A percentile compares a stretch with the other conserved stretches of the same genome.
Evolutionary conservation across 2,113 vertebrate genomes (phyloP).

Genomic region (Lophius piscatorius): DNA sequence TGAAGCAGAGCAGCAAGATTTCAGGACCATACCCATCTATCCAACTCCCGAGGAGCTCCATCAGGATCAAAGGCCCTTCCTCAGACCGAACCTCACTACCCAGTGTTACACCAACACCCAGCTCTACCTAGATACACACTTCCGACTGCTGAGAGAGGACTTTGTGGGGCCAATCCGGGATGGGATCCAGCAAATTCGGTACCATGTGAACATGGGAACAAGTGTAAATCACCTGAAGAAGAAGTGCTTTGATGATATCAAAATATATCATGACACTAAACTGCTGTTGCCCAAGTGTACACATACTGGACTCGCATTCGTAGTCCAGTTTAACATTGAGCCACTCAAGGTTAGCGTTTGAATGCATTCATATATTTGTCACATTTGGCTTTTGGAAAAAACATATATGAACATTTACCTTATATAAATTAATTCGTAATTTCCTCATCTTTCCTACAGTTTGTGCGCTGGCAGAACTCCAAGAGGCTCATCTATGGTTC

Average conservation of each 20-base stretch:
- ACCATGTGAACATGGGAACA: slow-evolving; percentile 54
- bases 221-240: slow-evolving; percentile 74
- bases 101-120: slow-evolving; percentile 82
- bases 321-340: slow-evolving; percentile 85
- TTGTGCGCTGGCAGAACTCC: slow-evolving; percentile 92
- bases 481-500: slow-evolving; percentile 92
- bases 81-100: slow-evolving; percentile 85
- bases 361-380: background rate
- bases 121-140: slow-evolving; percentile 93
- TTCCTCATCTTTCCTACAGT: slow-evolving; percentile 57
- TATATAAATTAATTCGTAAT: background rate
- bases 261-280: slow-evolving; percentile 85
- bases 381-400: background rate
- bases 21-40: slow-evolving; percentile 85
- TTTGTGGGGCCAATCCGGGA: slow-evolving; percentile 91
- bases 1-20: slow-evolving; percentile 74
- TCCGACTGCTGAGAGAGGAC: slow-evolving; percentile 93
- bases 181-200: slow-evolving; percentile 86
- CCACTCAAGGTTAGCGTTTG: slow-evolving; percentile 77
- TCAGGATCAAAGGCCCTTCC: slow-evolving; percentile 82
- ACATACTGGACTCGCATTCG: slow-evolving; percentile 82
- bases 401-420: background rate
- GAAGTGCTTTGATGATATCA: slow-evolving; percentile 88
- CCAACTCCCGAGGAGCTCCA: slow-evolving; percentile 87
- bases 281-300: slow-evolving; percentile 84